These are phyloP conservation scores for Vespertilio murinus DNA, from an alignment of 2,797 vertebrate genomes.

Conservation along the genomic window DNA sequence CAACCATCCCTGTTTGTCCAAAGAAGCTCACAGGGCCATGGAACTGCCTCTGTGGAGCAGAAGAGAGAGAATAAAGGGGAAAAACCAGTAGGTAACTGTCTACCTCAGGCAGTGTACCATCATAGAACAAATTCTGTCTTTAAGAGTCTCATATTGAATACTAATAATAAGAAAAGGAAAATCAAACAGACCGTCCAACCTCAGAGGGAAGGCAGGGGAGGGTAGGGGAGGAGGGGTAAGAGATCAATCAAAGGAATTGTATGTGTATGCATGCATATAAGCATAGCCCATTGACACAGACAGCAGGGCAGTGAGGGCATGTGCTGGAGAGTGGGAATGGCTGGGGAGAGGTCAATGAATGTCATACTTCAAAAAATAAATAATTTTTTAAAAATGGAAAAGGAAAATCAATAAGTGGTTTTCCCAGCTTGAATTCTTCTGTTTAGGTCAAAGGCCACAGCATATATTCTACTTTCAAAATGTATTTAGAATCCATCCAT, in stretches of 20 bases:
- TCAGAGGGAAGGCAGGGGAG: too few species aligned
- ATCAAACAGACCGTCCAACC: background rate
- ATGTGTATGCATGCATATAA: too few species aligned
- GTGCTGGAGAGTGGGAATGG: too few species aligned
- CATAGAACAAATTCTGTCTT: background rate
- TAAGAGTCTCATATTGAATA: background rate
- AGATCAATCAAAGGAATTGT: too few species aligned
- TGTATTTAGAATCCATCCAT: background rate
- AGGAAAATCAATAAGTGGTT: background rate
- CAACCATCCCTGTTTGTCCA: background rate
- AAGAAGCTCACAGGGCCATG: background rate
- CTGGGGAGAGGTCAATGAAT: too few species aligned
- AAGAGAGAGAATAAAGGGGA: background rate
- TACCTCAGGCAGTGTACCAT: background rate
- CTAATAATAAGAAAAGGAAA: background rate
- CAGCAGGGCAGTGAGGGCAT: too few species aligned
- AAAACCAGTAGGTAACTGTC: background rate
- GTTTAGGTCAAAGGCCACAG: background rate
- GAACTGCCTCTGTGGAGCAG: background rate
- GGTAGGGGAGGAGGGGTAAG: too few species aligned
- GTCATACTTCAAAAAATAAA: too few species aligned
- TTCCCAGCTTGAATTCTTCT: conserved; percentile 10
- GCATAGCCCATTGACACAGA: too few species aligned
- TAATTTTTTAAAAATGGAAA: background rate
- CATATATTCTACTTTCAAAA: background rate